These are phyloP conservation scores for Drosophila truncata DNA, from an alignment of 1,140 invertebrate genomes.

Conservation along the genomic window DNA sequence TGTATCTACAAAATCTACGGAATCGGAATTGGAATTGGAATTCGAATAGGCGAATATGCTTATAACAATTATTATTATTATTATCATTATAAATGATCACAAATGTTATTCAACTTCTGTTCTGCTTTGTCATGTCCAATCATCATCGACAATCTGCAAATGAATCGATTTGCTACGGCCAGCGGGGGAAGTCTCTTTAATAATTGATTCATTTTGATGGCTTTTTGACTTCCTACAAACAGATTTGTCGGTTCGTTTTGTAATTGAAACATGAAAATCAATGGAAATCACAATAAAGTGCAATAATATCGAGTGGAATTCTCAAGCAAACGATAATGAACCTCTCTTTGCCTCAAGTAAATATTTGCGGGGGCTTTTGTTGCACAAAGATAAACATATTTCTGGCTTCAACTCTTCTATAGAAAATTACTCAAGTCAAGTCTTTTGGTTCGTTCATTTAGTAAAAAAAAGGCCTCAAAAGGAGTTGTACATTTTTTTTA, in stretches of 20 bases:
- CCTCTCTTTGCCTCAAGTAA: not conserved
- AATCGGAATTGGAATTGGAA: not conserved
- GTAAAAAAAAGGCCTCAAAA: not conserved
- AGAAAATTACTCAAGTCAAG: not conserved
- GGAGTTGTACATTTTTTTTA: not conserved
- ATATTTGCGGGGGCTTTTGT: not conserved
- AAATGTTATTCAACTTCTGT: constrained; percentile 75
- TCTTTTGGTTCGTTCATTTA: not conserved
- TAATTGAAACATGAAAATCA: constrained; percentile 10
- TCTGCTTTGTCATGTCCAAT: constrained; percentile 48
- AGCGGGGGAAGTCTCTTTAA: constrained; percentile 13
- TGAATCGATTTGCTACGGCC: constrained; percentile 32
- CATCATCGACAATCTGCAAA: constrained; percentile 37
- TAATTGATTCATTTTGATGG: constrained; percentile 37
- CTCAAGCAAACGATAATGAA: constrained; percentile 14
- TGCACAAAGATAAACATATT: constrained; percentile 8
- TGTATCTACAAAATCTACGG: constrained; percentile 7
- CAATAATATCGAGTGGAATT: constrained; percentile 15
- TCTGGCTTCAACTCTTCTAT: not conserved
- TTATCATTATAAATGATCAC: constrained; percentile 28
- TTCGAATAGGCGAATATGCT: constrained; percentile 8
- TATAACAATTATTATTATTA: constrained; percentile 48
- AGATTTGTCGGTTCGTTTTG: constrained; percentile 16
- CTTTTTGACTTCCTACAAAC: constrained; percentile 26
- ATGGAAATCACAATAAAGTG: constrained; percentile 26